phyloP scores from a whole-genome alignment of 2,888 invertebrate genomes.

The Oeneis ivallda region DNA sequence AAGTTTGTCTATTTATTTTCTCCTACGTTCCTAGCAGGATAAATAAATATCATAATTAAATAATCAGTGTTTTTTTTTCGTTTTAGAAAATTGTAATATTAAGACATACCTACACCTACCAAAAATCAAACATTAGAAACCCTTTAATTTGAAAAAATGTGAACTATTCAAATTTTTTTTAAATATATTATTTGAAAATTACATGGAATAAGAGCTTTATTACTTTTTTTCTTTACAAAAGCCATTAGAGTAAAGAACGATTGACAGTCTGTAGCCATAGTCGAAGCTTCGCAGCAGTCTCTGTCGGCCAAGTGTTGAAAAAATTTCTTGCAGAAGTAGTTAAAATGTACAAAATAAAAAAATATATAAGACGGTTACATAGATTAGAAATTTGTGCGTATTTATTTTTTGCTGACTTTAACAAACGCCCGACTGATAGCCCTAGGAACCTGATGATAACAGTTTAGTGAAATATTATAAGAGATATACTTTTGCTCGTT shows the following conservation, averaged over 20 bases:
- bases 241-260: too few relatives aligned
- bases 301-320: too few relatives aligned
- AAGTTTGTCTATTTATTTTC: too few relatives aligned
- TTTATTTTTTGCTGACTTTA: not conserved
- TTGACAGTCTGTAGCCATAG: too few relatives aligned
- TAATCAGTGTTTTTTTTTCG: not conserved
- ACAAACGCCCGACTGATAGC: not conserved
- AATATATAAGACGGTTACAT: not conserved
- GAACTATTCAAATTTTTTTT: too few relatives aligned
- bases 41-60: not conserved
- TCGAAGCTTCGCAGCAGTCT: too few relatives aligned
- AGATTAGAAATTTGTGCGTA: conserved; percentile 6
- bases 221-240: too few relatives aligned
- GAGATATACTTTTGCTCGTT: conserved; percentile 73
- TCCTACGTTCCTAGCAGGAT: not conserved
- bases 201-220: too few relatives aligned
- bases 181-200: too few relatives aligned
- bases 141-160: too few relatives aligned
- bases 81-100: not conserved
- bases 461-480: conserved; percentile 47
- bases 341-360: too few relatives aligned
- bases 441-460: not conserved
- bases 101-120: not conserved
- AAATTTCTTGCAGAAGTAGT: too few relatives aligned
- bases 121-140: not conserved